These are phyloP conservation scores for Anguilla rostrata DNA, from an alignment of 2,113 vertebrate species.

Conservation along the genomic window DNA sequence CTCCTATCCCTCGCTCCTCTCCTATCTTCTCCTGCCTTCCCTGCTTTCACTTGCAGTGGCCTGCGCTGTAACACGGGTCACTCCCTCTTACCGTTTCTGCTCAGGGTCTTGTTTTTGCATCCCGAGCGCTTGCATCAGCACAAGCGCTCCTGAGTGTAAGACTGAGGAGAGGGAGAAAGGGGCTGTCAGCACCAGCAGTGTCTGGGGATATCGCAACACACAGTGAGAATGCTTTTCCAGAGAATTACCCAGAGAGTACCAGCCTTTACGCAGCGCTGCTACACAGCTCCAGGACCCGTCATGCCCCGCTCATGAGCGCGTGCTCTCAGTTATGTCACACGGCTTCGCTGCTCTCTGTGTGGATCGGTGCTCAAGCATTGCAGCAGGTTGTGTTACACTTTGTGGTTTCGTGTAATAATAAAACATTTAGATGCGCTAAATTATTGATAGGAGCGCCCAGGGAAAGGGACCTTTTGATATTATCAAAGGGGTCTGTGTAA, in stretches of 20 bases:
- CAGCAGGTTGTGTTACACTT: background rate
- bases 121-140: conserved; percentile 25
- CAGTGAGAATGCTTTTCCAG: background rate
- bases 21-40: conserved; percentile 15
- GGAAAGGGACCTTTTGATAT: conserved; percentile 2
- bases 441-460: background rate
- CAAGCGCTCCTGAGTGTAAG: background rate
- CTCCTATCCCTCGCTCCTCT: background rate
- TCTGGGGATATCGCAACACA: background rate
- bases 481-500: conserved; percentile 15
- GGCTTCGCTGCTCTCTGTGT: background rate
- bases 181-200: background rate
- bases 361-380: background rate
- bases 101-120: conserved; percentile 20
- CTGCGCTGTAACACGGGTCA: conserved; percentile 26
- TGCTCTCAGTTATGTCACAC: background rate
- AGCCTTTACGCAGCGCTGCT: background rate
- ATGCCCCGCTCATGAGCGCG: background rate
- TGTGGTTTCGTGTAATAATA: background rate
- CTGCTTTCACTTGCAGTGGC: conserved; percentile 44
- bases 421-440: conserved; percentile 20
- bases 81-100: conserved; percentile 18
- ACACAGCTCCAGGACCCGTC: background rate
- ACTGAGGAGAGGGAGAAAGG: background rate
- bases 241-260: background rate